Evolutionary conservation across 2,888 invertebrate species (phyloP).

Genomic region (Nemoura dubitans): DNA sequence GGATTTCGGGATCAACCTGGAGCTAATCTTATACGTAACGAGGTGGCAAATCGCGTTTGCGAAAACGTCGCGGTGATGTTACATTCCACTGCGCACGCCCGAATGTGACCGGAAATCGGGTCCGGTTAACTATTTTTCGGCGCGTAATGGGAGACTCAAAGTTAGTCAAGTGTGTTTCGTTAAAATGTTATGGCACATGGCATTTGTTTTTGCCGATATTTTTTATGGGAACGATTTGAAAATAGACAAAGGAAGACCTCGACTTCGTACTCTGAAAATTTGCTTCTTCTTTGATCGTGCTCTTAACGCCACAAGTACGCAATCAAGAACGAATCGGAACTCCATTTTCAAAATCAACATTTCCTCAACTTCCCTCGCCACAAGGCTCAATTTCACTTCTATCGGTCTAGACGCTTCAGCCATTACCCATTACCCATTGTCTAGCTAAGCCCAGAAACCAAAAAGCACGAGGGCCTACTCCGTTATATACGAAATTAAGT

Average conservation of each 20-base stretch:
- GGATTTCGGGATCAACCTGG: too few species aligned
- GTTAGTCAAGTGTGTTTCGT: not conserved
- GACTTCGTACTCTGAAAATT: not conserved
- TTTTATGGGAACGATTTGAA: not conserved
- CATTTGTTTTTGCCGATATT: not conserved
- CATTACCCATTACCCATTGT: not conserved
- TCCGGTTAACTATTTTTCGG: not conserved
- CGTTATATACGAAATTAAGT: not conserved
- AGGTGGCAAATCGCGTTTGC: not conserved
- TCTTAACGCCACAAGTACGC: not conserved
- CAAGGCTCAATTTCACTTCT: not conserved
- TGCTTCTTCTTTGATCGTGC: not conserved
- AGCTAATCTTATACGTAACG: not conserved
- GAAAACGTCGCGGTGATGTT: not conserved
- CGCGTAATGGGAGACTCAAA: not conserved
- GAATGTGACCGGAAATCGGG: not conserved
- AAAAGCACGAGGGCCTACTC: not conserved
- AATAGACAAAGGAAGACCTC: not conserved
- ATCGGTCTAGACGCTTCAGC: not conserved
- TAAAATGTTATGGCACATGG: not conserved
- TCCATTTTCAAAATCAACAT: not conserved
- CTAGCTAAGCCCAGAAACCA: not conserved
- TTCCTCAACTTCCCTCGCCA: not conserved
- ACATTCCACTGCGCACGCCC: not conserved
- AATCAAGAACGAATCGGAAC: not conserved